Evolutionary conservation across 2,888 invertebrate genomes (phyloP), one percentile per base, ranked within the genome.

Genomic region (Cerastis leucographa): DNA sequence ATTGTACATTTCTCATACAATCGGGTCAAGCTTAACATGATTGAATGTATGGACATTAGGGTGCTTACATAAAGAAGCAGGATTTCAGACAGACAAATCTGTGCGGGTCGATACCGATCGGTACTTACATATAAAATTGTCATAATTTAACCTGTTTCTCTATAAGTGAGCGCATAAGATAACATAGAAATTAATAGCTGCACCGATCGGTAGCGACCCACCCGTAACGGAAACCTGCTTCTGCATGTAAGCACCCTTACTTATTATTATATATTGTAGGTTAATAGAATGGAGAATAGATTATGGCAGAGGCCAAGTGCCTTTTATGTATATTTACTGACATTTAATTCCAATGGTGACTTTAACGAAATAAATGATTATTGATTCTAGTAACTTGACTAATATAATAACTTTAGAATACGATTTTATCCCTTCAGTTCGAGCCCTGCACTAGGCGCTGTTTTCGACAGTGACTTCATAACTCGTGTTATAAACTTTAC

Each of bases 211-310:
- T n/a, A n/a, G n/a, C n/a, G n/a, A n/a, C n/a, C n/a, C n/a, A n/a
- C n/a, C n/a, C n/a, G n/a, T n/a, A n/a, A n/a, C n/a, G n/a, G n/a
- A n/a, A n/a, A n/a, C n/a, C n/a, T n/a, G n/a, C n/a, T n/a, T n/a
- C n/a, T n/a, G n/a, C n/a, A n/a, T n/a, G n/a, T n/a, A n/a, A n/a
- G n/a, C n/a, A n/a, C n/a, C n/a, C n/a, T 73, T 65, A 62, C 61
- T 65, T 62, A 51, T 80, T 64, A 68, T 65, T 70, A 49, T 85
- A 81, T 71, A 74, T 67, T 75, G 83, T 82, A 71, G 62, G 56
- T 74, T 79, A 82, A 83, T 86, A 79, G 74, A 86, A 83, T 76
- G 76, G 75, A 79, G 83, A 80, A 83, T 64, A 73, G 71, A 74
- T 84, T 84, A 84, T 74, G 80, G 86, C 84, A 84, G 76, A 69